Conservation (phyloP, 64 coral and sea anemone genomes). For the Stichodactyla mertensii region DNA sequence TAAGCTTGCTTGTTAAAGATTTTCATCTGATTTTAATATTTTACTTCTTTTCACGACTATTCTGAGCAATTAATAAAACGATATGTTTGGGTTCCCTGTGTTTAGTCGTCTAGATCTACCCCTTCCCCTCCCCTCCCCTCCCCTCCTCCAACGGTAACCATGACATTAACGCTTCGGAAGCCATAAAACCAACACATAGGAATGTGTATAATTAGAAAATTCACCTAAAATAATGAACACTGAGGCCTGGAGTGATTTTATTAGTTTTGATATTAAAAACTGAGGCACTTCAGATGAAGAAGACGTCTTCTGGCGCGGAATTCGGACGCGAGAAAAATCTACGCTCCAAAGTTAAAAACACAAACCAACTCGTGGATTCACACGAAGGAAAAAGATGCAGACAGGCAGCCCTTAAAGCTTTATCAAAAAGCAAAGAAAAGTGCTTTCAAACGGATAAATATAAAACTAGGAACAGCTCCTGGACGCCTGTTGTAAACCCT, state of each 20-base stretch:
- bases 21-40: neutral
- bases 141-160: neutral
- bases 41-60: neutral
- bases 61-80: neutral
- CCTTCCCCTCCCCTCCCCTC: neutral
- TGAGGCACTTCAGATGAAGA: neutral
- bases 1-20: neutral
- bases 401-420: neutral
- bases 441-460: constrained; percentile 59
- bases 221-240: neutral
- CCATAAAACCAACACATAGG: neutral
- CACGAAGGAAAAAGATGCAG: neutral
- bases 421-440: neutral
- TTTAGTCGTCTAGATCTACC: neutral
- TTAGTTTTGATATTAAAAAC: neutral
- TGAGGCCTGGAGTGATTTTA: neutral
- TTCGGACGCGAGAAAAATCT: neutral
- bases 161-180: neutral
- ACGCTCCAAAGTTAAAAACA: neutral
- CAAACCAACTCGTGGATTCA: constrained; percentile 3
- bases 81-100: neutral
- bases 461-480: constrained; percentile 51
- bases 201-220: neutral
- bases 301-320: neutral
- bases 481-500: constrained; percentile 48